phyloP scores from a whole-genome alignment of 2,113 vertebrate species.

The Poecilia latipinna region DNA sequence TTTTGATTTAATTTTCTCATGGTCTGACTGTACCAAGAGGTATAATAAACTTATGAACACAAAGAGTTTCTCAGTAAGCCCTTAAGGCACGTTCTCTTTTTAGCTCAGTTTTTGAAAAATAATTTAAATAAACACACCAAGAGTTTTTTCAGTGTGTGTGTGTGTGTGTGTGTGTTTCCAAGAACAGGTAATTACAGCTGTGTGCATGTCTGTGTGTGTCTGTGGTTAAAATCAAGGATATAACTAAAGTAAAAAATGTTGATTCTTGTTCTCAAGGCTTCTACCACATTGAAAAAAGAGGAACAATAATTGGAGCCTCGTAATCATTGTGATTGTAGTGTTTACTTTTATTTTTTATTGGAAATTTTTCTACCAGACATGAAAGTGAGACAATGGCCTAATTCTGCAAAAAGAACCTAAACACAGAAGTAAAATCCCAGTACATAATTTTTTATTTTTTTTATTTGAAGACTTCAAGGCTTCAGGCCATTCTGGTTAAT shows the following conservation, averaged over 20 bases:
- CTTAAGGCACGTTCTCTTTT: slow-evolving; percentile 11
- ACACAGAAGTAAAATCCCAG: not conserved
- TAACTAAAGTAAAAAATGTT: slow-evolving; percentile 31
- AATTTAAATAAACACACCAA: slow-evolving; percentile 37
- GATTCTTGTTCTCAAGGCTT: not conserved
- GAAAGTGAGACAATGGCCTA: slow-evolving; percentile 16
- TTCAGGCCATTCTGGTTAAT: slow-evolving; percentile 15
- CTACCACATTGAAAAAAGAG: not conserved
- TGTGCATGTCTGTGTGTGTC: slow-evolving; percentile 20
- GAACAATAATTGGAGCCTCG: not conserved
- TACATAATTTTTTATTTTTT: not conserved
- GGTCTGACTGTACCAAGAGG: slow-evolving; percentile 36
- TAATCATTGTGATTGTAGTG: not conserved
- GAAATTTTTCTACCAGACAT: slow-evolving; percentile 3
- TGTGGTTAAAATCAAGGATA: slow-evolving; percentile 20
- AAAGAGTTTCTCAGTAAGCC: slow-evolving; percentile 31
- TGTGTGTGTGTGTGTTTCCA: slow-evolving; percentile 4
- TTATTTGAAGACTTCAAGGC: not conserved
- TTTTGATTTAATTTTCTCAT: slow-evolving; percentile 28
- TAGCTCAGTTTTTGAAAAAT: slow-evolving; percentile 16
- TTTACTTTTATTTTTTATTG: not conserved
- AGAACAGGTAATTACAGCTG: slow-evolving; percentile 35
- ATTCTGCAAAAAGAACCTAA: not conserved
- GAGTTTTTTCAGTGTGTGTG: slow-evolving; percentile 2
- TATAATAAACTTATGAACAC: slow-evolving; percentile 41